Evolutionary conservation across 2,797 vertebrate species (phyloP).

Genomic region (Mallotus villosus): DNA sequence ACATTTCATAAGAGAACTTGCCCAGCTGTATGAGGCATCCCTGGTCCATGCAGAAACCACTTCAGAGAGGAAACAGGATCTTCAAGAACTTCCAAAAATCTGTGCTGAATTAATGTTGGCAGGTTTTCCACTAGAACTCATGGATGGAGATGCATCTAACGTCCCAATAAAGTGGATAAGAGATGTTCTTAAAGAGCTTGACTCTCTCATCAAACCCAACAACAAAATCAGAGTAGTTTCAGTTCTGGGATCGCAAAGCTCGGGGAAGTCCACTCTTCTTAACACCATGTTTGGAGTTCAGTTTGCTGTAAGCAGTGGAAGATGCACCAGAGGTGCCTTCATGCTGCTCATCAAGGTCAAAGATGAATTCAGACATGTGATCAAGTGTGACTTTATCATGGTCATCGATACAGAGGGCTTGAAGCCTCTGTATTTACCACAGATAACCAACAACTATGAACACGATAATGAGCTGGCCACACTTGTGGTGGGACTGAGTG

Average conservation of each 20-base stretch:
- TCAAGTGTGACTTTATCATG: neutral
- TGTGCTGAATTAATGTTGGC: constrained; percentile 63
- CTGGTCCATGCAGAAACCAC: too few relatives aligned
- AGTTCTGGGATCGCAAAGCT: constrained; percentile 25
- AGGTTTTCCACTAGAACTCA: constrained; percentile 69
- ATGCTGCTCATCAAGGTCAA: constrained; percentile 53
- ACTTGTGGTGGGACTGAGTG: neutral
- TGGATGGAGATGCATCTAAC: constrained; percentile 69
- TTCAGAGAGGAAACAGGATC: constrained; percentile 8
- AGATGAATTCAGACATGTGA: constrained; percentile 1
- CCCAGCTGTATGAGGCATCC: constrained; percentile 62
- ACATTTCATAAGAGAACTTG: constrained; percentile 71
- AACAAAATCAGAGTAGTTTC: constrained; percentile 7
- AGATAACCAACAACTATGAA: constrained; percentile 48
- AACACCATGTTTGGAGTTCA: constrained; percentile 41
- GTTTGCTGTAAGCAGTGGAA: constrained; percentile 57
- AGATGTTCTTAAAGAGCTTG: constrained; percentile 45
- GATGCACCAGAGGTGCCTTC: constrained; percentile 50
- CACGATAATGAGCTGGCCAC: constrained; percentile 41
- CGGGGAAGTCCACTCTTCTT: constrained; percentile 26
- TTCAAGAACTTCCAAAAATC: constrained; percentile 52
- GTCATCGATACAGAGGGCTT: neutral
- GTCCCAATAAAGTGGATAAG: constrained; percentile 67
- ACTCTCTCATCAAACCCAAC: too few relatives aligned
- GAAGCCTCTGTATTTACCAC: constrained; percentile 25